phyloP scores from a whole-genome alignment of 2,113 vertebrate genomes.

The Podarcis raffonei region DNA sequence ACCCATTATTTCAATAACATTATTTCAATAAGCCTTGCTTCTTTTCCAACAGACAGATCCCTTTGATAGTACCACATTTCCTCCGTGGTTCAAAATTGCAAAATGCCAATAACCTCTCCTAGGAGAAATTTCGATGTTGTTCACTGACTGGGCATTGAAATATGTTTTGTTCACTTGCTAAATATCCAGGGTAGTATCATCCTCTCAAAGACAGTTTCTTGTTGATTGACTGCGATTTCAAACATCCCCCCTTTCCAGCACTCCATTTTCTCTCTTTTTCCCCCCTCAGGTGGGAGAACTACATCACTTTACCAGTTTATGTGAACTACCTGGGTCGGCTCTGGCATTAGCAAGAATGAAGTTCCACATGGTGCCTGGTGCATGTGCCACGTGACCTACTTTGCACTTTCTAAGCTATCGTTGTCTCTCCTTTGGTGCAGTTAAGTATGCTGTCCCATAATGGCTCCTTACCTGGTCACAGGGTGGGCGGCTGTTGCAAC shows the following conservation, averaged over 20 bases:
- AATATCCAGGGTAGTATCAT: not conserved
- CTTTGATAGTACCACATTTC: conserved; percentile 13
- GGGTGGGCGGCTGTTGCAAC: too few species aligned
- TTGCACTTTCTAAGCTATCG: too few species aligned
- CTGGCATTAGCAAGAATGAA: too few species aligned
- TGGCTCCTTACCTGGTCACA: too few species aligned
- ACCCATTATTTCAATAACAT: conserved; percentile 13
- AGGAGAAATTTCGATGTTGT: not conserved
- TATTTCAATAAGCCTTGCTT: not conserved
- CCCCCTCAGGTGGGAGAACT: too few species aligned
- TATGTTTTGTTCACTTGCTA: not conserved
- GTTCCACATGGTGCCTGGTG: too few species aligned
- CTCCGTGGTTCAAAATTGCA: not conserved
- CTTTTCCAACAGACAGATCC: not conserved
- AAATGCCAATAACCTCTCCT: not conserved
- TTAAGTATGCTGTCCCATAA: too few species aligned
- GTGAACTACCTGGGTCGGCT: too few species aligned
- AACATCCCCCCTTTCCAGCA: not conserved
- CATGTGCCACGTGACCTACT: too few species aligned
- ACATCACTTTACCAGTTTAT: too few species aligned
- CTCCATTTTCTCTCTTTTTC: not conserved
- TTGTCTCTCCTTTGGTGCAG: too few species aligned
- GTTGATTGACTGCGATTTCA: not conserved
- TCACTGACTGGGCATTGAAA: rapidly evolving
- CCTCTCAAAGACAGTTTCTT: conserved; percentile 14